Conservation (phyloP, 2,113 vertebrate species). For the Nerophis ophidion region DNA sequence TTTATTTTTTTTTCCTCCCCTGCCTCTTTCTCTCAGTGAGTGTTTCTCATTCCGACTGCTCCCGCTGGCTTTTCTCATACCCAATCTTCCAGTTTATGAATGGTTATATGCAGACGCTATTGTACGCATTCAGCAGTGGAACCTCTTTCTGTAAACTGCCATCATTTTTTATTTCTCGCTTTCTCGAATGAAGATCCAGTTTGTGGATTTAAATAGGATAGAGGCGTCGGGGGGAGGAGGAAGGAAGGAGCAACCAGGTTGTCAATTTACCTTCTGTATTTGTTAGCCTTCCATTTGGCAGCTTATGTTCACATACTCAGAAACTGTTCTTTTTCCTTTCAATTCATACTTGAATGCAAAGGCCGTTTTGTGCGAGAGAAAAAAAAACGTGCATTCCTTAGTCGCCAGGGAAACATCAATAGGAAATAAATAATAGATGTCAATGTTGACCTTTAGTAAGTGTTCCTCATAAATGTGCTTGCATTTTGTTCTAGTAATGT, state of each 20-base stretch:
- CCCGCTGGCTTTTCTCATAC: slow-evolving; percentile 17
- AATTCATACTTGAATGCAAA: no score
- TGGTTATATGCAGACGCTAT: slow-evolving; percentile 5
- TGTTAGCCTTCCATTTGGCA: slow-evolving; percentile 11
- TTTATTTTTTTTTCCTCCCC: slow-evolving; percentile 9
- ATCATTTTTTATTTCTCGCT: not conserved
- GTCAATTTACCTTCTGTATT: slow-evolving; percentile 28
- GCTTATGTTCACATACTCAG: slow-evolving; percentile 29
- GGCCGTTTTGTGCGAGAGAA: not conserved
- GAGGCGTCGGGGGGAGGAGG: not conserved
- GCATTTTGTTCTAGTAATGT: slow-evolving; percentile 37
- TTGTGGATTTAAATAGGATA: slow-evolving; percentile 6
- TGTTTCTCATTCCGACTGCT: slow-evolving; percentile 8
- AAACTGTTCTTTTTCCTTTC: not conserved
- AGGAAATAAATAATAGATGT: not conserved
- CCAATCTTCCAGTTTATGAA: slow-evolving; percentile 1
- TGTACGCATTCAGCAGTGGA: not conserved
- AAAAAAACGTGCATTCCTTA: no score
- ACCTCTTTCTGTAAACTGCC: not conserved
- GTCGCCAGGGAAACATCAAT: no score
- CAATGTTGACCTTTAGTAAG: slow-evolving; percentile 22
- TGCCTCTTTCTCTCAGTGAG: not conserved
- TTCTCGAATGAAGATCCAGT: slow-evolving; percentile 10
- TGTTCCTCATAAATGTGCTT: slow-evolving; percentile 20
- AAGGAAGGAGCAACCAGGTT: slow-evolving; percentile 7